Evolutionary conservation across 1,140 invertebrate genomes (phyloP), one percentile per base, ranked within the genome.

Genomic region (Pseudachorutes palmiensis): DNA sequence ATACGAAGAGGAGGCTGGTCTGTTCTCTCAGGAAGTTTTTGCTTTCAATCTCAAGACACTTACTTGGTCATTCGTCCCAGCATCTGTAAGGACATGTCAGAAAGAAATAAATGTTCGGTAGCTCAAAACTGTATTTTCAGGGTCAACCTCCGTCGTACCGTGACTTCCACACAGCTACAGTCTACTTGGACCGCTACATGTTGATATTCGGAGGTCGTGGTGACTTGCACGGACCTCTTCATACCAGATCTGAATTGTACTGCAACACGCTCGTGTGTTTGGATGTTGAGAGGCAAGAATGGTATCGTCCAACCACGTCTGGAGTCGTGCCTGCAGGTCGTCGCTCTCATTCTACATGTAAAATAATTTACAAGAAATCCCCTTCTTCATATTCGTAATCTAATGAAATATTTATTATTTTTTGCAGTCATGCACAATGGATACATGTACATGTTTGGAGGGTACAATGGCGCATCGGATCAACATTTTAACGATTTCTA

Each of bases 301-400:
- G 92, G 91, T 76, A 82, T 29, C 79, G 80, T n/a, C 81, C 85
- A 45, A 74, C 78, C 9, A 80, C 82, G 5, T 79, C 75, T 16
- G 85, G 85, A 19, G 79, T 81, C 28, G 79, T 82, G 71, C 84
- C 75, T 29, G 78, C 82, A 65, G 91, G 91, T 55, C 79, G 92
- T 70, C 80, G 92, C 33, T 92, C 90, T 77, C 92, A 94, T 81
- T 92, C 91, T 71, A 88, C 91, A 71, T 92, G 89, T 91, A n/a
- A n/a, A n/a, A n/a, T n/a, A n/a, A n/a, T n/a, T n/a, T n/a, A n/a
- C n/a, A n/a, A n/a, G n/a, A n/a, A n/a, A n/a, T n/a, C n/a, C n/a
- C n/a, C n/a, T n/a, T n/a, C n/a, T n/a, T n/a, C n/a, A n/a, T n/a
- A n/a, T n/a, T n/a, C n/a, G n/a, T n/a, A n/a, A n/a, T n/a, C n/a